Evolutionary conservation across 2,113 vertebrate species (phyloP).

Genomic region (Scophthalmus maximus): DNA sequence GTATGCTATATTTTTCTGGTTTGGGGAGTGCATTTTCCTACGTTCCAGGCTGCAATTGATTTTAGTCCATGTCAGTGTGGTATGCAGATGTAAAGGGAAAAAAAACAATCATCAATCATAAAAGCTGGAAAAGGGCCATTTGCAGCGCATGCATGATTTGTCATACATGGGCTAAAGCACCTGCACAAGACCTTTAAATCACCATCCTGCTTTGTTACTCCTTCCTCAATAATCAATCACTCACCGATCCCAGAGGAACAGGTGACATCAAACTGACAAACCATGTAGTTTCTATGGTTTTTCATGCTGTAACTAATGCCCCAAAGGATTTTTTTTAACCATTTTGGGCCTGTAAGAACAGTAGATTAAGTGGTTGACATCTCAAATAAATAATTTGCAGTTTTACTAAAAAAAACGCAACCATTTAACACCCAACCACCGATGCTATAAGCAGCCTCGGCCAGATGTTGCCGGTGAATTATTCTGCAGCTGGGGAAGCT

Average conservation of each 20-base stretch:
- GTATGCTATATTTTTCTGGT: too few relatives aligned
- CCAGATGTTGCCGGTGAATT: slow-evolving; percentile 67
- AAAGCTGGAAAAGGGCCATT: slow-evolving; percentile 26
- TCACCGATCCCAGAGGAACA: slow-evolving; percentile 1
- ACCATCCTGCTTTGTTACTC: slow-evolving; percentile 25
- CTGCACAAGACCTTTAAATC: slow-evolving; percentile 23
- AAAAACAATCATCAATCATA: slow-evolving; percentile 17
- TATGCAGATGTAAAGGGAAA: background rate
- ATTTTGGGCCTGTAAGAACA: background rate
- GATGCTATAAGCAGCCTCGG: slow-evolving; percentile 30
- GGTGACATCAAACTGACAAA: slow-evolving; percentile 27
- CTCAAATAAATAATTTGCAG: slow-evolving; percentile 45
- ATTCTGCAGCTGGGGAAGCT: slow-evolving; percentile 52
- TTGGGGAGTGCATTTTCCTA: background rate
- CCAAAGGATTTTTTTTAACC: background rate
- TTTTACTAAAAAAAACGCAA: slow-evolving; percentile 37
- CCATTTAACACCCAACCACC: slow-evolving; percentile 28
- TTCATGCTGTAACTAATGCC: background rate
- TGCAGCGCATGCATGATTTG: slow-evolving; percentile 17
- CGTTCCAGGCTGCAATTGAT: background rate
- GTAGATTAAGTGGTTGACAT: slow-evolving; percentile 41
- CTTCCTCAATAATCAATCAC: slow-evolving; percentile 31
- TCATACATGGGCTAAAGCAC: slow-evolving; percentile 39
- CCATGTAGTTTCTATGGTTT: background rate
- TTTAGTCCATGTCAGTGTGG: background rate